These are phyloP conservation scores for Danio choprae DNA, from an alignment of 2,797 vertebrate genomes.

Conservation along the genomic window DNA sequence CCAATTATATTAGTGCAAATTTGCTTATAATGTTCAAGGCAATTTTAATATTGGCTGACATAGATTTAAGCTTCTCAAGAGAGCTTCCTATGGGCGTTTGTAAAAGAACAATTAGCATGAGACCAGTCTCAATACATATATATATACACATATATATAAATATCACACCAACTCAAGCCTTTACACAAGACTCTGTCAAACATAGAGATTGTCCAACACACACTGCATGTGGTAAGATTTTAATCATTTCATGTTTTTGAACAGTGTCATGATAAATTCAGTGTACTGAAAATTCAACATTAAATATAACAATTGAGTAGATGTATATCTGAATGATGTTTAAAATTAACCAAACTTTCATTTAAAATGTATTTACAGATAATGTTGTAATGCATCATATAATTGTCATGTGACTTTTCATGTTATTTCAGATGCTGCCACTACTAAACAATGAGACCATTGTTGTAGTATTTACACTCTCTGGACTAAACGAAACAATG, in stretches of 20 bases:
- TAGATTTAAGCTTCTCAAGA: background rate
- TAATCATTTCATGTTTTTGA: background rate
- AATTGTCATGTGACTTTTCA: background rate
- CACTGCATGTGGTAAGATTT: background rate
- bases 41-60: background rate
- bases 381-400: background rate
- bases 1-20: no score
- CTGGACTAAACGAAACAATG: constrained; percentile 29
- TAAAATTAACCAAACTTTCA: no score
- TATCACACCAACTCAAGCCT: background rate
- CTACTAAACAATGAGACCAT: background rate
- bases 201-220: background rate
- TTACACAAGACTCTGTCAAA: background rate
- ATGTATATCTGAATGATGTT: background rate
- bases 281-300: no score
- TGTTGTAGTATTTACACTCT: constrained; percentile 25
- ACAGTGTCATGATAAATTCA: background rate
- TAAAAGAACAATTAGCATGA: background rate
- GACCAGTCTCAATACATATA: background rate
- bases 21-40: background rate
- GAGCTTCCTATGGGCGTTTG: background rate
- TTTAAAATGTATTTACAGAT: background rate
- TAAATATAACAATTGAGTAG: background rate
- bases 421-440: background rate
- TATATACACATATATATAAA: no score